phyloP scores from a whole-genome alignment of 1,140 invertebrate genomes.

The Orussus abietinus region DNA sequence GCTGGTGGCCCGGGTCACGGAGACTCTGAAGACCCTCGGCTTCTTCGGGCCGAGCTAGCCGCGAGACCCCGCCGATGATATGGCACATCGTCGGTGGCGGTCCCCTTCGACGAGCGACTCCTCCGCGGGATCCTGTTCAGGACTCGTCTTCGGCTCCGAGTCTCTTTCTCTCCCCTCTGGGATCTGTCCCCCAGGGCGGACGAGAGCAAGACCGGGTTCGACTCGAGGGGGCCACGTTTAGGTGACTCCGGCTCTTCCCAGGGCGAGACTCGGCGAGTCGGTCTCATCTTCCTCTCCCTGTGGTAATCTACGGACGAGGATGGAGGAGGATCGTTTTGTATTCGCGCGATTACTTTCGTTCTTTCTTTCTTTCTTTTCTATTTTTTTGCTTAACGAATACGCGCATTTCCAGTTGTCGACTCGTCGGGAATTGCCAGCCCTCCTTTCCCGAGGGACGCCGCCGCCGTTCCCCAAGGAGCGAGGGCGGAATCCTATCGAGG shows the following conservation, averaged over 20 bases:
- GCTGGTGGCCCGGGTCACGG: slow-evolving; percentile 66
- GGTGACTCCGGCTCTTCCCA: slow-evolving; percentile 15
- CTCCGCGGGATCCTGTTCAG: background rate
- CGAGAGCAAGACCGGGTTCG: too few relatives aligned
- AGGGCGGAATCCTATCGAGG: slow-evolving; percentile 5
- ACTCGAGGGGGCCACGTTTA: slow-evolving; percentile 8
- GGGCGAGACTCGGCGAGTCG: slow-evolving; percentile 11
- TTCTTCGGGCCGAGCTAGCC: slow-evolving; percentile 59
- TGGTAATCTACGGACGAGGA: slow-evolving; percentile 9
- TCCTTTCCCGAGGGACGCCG: background rate
- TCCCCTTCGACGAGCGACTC: background rate
- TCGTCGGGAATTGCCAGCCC: background rate
- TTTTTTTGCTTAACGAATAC: slow-evolving; percentile 11
- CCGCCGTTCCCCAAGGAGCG: slow-evolving; percentile 4
- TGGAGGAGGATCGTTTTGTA: slow-evolving; percentile 12
- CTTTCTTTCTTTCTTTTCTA: slow-evolving; percentile 14
- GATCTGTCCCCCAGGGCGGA: too few relatives aligned
- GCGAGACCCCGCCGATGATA: slow-evolving; percentile 2
- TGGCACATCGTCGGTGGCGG: too few relatives aligned
- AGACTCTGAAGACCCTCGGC: slow-evolving; percentile 67
- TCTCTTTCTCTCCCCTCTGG: slow-evolving; percentile 1
- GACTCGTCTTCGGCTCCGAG: background rate
- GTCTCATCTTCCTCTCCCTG: slow-evolving; percentile 1
- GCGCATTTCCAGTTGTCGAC: slow-evolving; percentile 4
- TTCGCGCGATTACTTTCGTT: slow-evolving; percentile 16